phyloP scores from a whole-genome alignment of 1,140 invertebrate genomes.

The Drosophila mojavensis region DNA sequence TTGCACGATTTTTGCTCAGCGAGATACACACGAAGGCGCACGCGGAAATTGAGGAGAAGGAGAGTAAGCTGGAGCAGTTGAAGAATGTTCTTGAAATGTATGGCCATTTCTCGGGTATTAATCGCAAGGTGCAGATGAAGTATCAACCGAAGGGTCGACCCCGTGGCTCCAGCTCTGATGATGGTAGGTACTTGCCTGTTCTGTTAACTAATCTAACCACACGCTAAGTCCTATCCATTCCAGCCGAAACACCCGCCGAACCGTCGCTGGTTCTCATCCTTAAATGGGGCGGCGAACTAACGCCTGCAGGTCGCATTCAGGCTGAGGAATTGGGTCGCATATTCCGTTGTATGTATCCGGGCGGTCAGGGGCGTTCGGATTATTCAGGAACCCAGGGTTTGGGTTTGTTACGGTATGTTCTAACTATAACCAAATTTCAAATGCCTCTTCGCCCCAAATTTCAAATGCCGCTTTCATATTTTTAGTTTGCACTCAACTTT shows the following conservation, averaged over 20 bases:
- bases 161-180: constrained; percentile 96
- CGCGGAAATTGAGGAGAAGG: constrained; percentile 97
- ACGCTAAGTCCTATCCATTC: constrained; percentile 48
- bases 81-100: constrained; percentile 99
- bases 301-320: constrained; percentile 98
- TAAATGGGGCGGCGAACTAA: constrained; percentile 99
- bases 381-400: constrained; percentile 93
- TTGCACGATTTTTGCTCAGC: constrained; percentile 93
- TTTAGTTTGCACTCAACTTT: constrained; percentile 97
- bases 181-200: constrained; percentile 88
- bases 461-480: neutral
- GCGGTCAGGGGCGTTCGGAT: constrained; percentile 92
- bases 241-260: constrained; percentile 91
- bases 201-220: constrained; percentile 29
- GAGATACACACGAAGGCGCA: constrained; percentile 95
- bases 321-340: constrained; percentile 98
- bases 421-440: too few relatives aligned
- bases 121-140: constrained; percentile 99
- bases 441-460: neutral
- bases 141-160: constrained; percentile 98
- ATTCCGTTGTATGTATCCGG: constrained; percentile 99
- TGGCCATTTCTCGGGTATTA: constrained; percentile 99
- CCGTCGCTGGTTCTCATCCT: constrained; percentile 97
- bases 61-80: constrained; percentile 98
- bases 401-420: constrained; percentile 89